Evolutionary conservation across 30 jellyfish, hydroid and myxozoan species (phyloP), one percentile per base, ranked within the genome.

Genomic region (Pseudorhiza aurosa): DNA sequence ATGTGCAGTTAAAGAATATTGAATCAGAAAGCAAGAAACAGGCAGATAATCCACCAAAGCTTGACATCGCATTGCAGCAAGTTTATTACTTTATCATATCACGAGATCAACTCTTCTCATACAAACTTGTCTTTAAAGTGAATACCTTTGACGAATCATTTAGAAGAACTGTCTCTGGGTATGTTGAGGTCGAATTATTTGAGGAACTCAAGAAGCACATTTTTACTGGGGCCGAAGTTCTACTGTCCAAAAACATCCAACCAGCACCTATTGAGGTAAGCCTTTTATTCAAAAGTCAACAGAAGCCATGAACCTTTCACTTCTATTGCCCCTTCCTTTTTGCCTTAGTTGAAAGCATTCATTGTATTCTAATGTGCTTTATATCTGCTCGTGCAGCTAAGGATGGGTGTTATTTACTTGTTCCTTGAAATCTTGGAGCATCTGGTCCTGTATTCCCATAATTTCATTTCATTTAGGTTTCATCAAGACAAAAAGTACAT

Each of bases 21-120:
- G 98, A 97, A 22, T 25, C 63, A n/a, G 82, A 74, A 17, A 33
- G 47, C 10, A 56, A 57, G n/a, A 86, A 65, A 57, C 68, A 40
- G n/a, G 77, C 58, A 51, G 29, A 28, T 68, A 85, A 44, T 42
- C 98, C 98, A 17, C 98, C 98, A 17, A 62, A 88, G 32, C 96
- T 92, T 30, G 98, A 92, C 49, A 79, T 92, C 11, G 92, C 96
- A 19, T 56, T 92, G 58, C 98, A 92, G 82, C 98, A 92, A 72
- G 98, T 92, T 40, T 92, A 92, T 44, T 92, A 85, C 58, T 92
- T 92, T 69, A 77, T 92, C 45, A 92, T 92, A 21, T 74, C 96
- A 2, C 87, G 47, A 49, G 92, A 85, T 46, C 98, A 92, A 75
- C 65, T 92, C 82, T 77, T 92, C 65, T 77, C 96, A 2, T 96